Evolutionary conservation across 1,140 invertebrate species (phyloP).

Genomic region (Lucilia cuprina): DNA sequence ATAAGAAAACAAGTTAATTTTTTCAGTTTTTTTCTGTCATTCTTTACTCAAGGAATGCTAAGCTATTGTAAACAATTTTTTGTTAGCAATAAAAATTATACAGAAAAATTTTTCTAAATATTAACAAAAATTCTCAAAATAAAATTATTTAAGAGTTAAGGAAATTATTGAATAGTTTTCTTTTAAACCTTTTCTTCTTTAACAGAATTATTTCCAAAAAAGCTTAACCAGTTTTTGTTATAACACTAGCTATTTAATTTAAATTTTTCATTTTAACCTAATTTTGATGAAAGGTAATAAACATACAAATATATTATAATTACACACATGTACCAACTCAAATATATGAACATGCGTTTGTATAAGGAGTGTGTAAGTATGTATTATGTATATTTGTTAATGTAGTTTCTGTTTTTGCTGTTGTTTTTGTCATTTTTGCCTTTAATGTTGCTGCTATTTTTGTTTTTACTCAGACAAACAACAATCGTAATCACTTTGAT

Average conservation of each 20-base stretch:
- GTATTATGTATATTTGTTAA: neutral
- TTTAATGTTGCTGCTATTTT: neutral
- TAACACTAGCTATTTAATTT: no score
- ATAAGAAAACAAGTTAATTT: neutral
- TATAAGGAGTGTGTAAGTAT: no score
- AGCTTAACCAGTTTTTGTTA: neutral
- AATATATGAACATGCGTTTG: neutral
- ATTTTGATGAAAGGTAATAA: neutral
- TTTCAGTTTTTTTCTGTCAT: neutral
- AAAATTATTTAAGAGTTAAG: no score
- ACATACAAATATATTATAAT: neutral
- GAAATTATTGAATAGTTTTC: neutral
- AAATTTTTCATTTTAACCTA: neutral
- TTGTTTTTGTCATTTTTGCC: neutral
- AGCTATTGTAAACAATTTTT: neutral
- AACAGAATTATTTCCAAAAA: no score
- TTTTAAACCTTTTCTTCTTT: no score
- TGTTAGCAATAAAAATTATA: no score
- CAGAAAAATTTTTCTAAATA: no score
- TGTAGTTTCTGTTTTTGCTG: neutral
- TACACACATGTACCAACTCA: neutral
- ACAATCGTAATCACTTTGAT: conserved; percentile 11
- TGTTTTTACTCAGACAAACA: conserved; percentile 2
- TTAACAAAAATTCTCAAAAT: neutral
- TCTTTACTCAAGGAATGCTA: neutral